phyloP scores from a whole-genome alignment of 2,113 vertebrate species.

The Cynoglossus semilaevis region DNA sequence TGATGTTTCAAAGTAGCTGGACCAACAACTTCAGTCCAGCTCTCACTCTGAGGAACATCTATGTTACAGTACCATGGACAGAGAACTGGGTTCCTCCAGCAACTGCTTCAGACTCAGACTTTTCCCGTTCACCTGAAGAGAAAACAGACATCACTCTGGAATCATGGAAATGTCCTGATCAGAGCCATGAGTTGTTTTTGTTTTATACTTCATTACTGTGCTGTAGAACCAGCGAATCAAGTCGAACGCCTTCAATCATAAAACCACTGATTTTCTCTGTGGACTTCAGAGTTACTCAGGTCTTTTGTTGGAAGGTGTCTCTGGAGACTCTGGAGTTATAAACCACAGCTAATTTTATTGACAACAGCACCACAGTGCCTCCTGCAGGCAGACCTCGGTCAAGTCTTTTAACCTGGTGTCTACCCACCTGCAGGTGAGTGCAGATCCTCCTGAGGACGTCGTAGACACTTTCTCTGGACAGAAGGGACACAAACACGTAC shows the following conservation, averaged over 20 bases:
- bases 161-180: not conserved
- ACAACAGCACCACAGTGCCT: too few relatives aligned
- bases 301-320: not conserved
- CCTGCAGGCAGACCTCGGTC: too few relatives aligned
- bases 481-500: conserved; percentile 89
- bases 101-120: conserved; percentile 85
- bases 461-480: conserved; percentile 89
- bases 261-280: too few relatives aligned
- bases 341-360: too few relatives aligned
- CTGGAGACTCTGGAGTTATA: too few relatives aligned
- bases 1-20: too few relatives aligned
- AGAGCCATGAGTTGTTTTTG: not conserved
- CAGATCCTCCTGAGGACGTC: conserved; percentile 86
- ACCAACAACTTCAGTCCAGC: too few relatives aligned
- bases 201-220: too few relatives aligned
- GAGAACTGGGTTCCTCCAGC: conserved; percentile 76
- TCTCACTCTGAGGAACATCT: too few relatives aligned
- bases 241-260: too few relatives aligned
- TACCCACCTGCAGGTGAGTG: conserved; percentile 86
- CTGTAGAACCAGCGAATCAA: too few relatives aligned
- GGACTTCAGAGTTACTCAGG: not conserved
- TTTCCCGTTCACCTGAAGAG: conserved; percentile 74
- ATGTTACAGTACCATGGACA: conserved; percentile 79
- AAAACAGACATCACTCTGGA: not conserved
- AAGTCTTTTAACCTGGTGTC: too few relatives aligned